These are phyloP conservation scores for Sebastes diaconus DNA, from an alignment of 2,797 vertebrate species.

Conservation along the genomic window DNA sequence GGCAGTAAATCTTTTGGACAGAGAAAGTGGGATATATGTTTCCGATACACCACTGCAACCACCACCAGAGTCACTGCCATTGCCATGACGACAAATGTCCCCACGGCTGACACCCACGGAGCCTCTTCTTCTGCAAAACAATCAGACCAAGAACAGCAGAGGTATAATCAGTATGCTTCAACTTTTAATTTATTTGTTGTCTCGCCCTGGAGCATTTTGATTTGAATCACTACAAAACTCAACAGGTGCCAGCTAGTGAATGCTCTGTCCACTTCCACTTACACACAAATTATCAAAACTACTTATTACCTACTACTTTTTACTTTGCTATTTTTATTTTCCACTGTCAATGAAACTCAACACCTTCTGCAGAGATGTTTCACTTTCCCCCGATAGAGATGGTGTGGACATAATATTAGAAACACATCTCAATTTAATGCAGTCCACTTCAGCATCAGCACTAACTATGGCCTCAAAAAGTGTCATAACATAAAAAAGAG, in stretches of 20 bases:
- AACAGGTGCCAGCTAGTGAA: not conserved
- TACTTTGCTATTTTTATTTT: not conserved
- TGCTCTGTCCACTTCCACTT: not conserved
- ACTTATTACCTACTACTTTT: not conserved
- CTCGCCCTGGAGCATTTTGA: not conserved
- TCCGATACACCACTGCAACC: conserved; percentile 30
- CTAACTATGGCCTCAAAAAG: not conserved
- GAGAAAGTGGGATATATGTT: conserved; percentile 44
- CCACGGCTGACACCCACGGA: conserved; percentile 41
- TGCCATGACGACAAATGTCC: conserved; percentile 9
- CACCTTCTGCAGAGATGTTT: not conserved
- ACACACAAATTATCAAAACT: not conserved
- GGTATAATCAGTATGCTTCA: not conserved
- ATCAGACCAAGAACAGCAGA: not conserved
- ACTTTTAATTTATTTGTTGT: not conserved
- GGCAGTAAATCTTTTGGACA: conserved; percentile 57
- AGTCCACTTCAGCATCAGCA: not conserved
- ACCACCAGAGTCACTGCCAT: conserved; percentile 2
- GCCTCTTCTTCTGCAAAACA: conserved; percentile 29
- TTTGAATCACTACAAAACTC: not conserved
- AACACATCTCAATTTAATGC: not conserved
- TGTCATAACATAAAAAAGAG: not conserved
- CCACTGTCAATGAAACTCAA: not conserved
- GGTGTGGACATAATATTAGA: not conserved
- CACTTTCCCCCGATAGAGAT: not conserved